Conservation (phyloP, 1,140 invertebrate genomes). For the Muscidifurax raptorellus region DNA sequence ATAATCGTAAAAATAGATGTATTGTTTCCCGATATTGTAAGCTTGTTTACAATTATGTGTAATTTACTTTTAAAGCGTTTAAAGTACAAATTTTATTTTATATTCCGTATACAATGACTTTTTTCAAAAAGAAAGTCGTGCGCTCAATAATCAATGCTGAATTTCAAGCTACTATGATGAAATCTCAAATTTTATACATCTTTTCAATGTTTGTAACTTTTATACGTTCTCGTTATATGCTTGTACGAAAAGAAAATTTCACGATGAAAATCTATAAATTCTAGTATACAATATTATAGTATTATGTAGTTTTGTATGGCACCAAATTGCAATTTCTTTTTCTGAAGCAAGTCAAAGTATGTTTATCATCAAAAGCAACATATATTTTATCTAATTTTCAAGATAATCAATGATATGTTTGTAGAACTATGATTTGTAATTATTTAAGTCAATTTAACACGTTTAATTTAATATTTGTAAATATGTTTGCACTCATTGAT, state of each 20-base stretch:
- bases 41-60: neutral
- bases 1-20: neutral
- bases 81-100: slow-evolving; percentile 19
- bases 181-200: neutral
- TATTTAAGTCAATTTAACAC: neutral
- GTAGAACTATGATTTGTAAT: neutral
- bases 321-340: neutral
- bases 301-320: neutral
- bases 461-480: slow-evolving; percentile 38
- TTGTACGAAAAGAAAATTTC: neutral
- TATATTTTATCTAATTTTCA: neutral
- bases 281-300: neutral
- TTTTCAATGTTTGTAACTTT: slow-evolving; percentile 13
- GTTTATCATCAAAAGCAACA: neutral
- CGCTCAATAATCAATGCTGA: neutral
- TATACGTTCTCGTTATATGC: neutral
- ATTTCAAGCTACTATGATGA: neutral
- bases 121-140: neutral
- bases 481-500: slow-evolving; percentile 1
- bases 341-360: neutral
- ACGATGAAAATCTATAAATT: neutral
- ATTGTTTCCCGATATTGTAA: neutral
- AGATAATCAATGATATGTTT: neutral
- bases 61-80: neutral
- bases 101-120: neutral